These are phyloP conservation scores for Myoxocephalus aenaeus DNA, from an alignment of 2,797 vertebrate species.

Conservation along the genomic window DNA sequence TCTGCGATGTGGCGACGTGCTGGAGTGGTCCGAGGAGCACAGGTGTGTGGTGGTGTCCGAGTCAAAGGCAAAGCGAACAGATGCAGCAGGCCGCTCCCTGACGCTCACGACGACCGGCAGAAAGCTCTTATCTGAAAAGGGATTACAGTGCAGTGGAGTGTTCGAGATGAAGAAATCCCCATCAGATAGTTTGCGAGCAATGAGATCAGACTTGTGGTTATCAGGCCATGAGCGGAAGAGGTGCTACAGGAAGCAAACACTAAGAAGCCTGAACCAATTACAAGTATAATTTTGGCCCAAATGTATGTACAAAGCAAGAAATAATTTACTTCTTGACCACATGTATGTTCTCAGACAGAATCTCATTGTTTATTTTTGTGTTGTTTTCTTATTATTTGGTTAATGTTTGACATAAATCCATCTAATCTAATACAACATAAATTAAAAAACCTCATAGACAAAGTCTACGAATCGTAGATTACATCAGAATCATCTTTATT, in stretches of 20 bases:
- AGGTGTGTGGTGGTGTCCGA: conserved; percentile 64
- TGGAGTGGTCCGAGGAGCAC: conserved; percentile 80
- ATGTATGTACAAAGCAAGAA: too few relatives aligned
- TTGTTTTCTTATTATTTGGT: too few relatives aligned
- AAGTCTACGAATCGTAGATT: too few relatives aligned
- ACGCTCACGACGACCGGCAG: not conserved
- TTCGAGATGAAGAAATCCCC: conserved; percentile 10
- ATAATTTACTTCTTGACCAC: too few relatives aligned
- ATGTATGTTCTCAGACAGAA: too few relatives aligned
- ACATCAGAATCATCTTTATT: too few relatives aligned
- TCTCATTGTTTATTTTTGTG: too few relatives aligned
- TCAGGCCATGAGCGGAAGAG: conserved; percentile 1
- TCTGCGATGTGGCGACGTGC: conserved; percentile 75
- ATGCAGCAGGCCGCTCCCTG: not conserved
- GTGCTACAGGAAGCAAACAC: conserved; percentile 22
- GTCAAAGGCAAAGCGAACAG: not conserved
- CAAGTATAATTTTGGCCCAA: conserved; percentile 24
- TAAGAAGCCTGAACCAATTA: conserved; percentile 40
- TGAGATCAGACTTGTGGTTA: conserved; percentile 15
- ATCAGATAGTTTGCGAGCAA: conserved; percentile 6
- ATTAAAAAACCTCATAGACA: too few relatives aligned
- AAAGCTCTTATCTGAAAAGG: conserved; percentile 1
- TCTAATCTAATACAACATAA: not conserved
- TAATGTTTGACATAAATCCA: too few relatives aligned
- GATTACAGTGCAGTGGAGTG: not conserved